Evolutionary conservation across 2,888 invertebrate species (phyloP).

Genomic region (Phyllotreta cruciferae): DNA sequence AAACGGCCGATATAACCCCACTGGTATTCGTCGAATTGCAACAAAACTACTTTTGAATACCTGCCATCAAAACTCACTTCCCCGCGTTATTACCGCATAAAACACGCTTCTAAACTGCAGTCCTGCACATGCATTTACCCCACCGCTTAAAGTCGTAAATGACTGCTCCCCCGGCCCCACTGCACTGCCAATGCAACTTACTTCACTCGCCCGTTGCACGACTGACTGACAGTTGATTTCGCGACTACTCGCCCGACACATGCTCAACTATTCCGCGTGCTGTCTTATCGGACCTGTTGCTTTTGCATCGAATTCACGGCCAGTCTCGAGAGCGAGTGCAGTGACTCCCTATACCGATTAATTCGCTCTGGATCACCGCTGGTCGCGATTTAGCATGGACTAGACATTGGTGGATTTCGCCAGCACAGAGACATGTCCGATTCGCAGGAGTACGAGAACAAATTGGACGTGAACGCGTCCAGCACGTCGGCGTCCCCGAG

Average conservation of each 20-base stretch:
- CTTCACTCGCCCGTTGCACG: constrained; percentile 58
- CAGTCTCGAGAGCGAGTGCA: constrained; percentile 19
- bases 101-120: constrained; percentile 60
- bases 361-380: too few species aligned
- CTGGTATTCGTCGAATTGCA: constrained; percentile 55
- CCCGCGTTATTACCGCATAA: constrained; percentile 60
- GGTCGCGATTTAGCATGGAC: constrained; percentile 2
- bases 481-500: constrained; percentile 71
- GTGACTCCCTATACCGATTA: constrained; percentile 21
- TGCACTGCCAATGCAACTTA: constrained; percentile 56
- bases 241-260: constrained; percentile 38
- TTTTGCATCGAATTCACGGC: constrained; percentile 20
- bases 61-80: constrained; percentile 61
- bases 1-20: constrained; percentile 56
- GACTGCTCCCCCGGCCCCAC: constrained; percentile 55
- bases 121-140: constrained; percentile 59
- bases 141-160: constrained; percentile 55
- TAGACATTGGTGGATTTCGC: constrained; percentile 58
- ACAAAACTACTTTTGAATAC: constrained; percentile 55
- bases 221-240: constrained; percentile 59
- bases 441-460: constrained; percentile 63
- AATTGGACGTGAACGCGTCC: constrained; percentile 61
- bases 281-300: constrained; percentile 38
- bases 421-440: constrained; percentile 60
- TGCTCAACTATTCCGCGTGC: constrained; percentile 18